Conservation (phyloP, 2,888 invertebrate genomes). For the Tiphia femorata region DNA sequence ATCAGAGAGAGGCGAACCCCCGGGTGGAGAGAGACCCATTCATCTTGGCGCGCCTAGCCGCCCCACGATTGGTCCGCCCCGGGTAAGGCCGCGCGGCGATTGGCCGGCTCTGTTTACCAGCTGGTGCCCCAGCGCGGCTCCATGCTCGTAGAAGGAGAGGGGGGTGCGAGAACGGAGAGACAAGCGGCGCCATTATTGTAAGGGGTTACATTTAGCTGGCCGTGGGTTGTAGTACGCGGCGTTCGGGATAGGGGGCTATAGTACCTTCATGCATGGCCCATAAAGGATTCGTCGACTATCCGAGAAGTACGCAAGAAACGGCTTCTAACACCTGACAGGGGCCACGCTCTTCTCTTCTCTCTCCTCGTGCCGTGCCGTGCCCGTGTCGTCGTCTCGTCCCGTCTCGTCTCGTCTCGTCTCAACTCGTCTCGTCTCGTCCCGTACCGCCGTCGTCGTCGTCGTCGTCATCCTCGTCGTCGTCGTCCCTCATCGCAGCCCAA, state of each 20-base stretch:
- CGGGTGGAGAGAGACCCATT: conserved; percentile 60
- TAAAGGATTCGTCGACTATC: conserved; percentile 85
- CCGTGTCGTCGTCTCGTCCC: conserved; percentile 35
- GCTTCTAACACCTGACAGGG: conserved; percentile 69
- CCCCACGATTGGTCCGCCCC: conserved; percentile 61
- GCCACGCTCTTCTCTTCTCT: conserved; percentile 56
- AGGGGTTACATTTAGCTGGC: conserved; percentile 70
- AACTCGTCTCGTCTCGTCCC: conserved; percentile 39
- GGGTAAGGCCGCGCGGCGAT: conserved; percentile 61
- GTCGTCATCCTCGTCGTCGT: too few relatives aligned
- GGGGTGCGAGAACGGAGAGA: conserved; percentile 70
- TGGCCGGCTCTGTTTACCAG: conserved; percentile 69
- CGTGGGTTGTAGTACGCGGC: conserved; percentile 73
- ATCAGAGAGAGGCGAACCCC: conserved; percentile 64
- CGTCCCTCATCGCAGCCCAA: conserved; percentile 34
- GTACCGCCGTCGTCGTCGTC: conserved; percentile 2
- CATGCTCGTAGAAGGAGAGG: conserved; percentile 37
- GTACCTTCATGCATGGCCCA: conserved; percentile 88
- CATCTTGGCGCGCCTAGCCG: conserved; percentile 68
- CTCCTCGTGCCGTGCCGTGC: conserved; percentile 35
- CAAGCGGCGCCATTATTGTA: conserved; percentile 71
- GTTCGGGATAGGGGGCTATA: conserved; percentile 86
- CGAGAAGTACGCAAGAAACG: conserved; percentile 74
- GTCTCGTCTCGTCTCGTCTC: conserved; percentile 47
- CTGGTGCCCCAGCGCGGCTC: conserved; percentile 67